Evolutionary conservation across 2,113 vertebrate species (phyloP).

Genomic region (Otus sunia): DNA sequence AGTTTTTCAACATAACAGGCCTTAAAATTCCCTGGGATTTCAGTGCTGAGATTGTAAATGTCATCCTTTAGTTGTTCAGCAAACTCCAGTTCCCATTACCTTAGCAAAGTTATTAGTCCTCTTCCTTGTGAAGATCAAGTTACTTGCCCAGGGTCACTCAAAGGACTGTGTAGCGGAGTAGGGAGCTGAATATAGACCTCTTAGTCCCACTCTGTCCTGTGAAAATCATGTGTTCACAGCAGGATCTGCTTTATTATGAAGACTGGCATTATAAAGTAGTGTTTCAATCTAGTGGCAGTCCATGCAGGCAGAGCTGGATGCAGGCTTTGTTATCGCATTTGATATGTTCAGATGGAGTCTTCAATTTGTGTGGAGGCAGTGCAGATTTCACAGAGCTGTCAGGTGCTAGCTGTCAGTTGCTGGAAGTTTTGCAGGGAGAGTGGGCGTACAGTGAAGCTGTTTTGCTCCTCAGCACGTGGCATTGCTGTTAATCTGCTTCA

Average conservation of each 20-base stretch:
- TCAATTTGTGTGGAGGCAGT: background rate
- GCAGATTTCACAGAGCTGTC: background rate
- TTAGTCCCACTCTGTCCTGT: too few species aligned
- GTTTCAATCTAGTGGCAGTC: background rate
- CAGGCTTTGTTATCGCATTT: background rate
- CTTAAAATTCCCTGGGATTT: background rate
- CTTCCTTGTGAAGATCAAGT: background rate
- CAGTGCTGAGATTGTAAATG: background rate
- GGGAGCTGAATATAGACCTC: background rate
- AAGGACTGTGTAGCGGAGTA: background rate
- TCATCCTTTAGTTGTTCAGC: background rate
- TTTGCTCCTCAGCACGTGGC: slow-evolving; percentile 27
- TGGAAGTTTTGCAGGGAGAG: slow-evolving; percentile 42
- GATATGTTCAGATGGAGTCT: background rate
- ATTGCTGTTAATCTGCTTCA: slow-evolving; percentile 28
- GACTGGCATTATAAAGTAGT: background rate
- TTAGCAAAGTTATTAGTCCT: background rate
- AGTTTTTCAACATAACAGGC: background rate
- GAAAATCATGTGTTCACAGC: background rate
- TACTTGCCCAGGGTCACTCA: background rate
- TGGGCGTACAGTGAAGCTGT: slow-evolving; percentile 24
- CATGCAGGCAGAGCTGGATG: background rate
- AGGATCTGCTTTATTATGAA: background rate
- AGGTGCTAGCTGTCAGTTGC: slow-evolving; percentile 15
- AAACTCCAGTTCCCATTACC: background rate